Conservation (phyloP, 2,113 vertebrate species). For the Cinclus mexicanus region DNA sequence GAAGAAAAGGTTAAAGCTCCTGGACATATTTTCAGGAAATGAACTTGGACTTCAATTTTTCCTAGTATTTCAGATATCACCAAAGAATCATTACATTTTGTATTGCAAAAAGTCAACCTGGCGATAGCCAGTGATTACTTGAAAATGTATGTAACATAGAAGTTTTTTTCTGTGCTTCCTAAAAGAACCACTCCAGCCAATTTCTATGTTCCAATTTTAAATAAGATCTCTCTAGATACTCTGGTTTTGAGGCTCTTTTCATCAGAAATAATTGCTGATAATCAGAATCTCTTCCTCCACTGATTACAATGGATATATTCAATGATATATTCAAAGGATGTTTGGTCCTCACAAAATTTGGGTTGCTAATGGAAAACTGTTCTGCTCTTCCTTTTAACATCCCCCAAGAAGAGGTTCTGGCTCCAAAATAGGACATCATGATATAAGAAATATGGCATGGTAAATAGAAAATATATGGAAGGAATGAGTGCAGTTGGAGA, state of each 20-base stretch:
- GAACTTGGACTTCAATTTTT: slow-evolving; percentile 32
- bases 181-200: not conserved
- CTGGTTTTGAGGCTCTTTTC: not conserved
- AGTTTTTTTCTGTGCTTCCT: not conserved
- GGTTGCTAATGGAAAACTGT: not conserved
- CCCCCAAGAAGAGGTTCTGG: not conserved
- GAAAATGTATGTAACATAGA: not conserved
- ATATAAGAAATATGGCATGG: not conserved
- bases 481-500: not conserved
- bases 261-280: not conserved
- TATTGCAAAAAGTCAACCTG: slow-evolving; percentile 12
- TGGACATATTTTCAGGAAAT: slow-evolving; percentile 53
- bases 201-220: not conserved
- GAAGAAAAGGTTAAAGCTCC: slow-evolving; percentile 59
- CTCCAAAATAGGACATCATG: not conserved
- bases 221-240: not conserved
- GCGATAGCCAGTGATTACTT: not conserved
- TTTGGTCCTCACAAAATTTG: not conserved
- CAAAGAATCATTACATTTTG: slow-evolving; percentile 1
- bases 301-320: not conserved
- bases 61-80: slow-evolving; percentile 3
- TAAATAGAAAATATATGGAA: not conserved
- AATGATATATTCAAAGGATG: not conserved
- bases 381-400: not conserved
- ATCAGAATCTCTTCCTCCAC: not conserved